Conservation (phyloP, 2,113 vertebrate species). For the Thinocorus orbignyianus region DNA sequence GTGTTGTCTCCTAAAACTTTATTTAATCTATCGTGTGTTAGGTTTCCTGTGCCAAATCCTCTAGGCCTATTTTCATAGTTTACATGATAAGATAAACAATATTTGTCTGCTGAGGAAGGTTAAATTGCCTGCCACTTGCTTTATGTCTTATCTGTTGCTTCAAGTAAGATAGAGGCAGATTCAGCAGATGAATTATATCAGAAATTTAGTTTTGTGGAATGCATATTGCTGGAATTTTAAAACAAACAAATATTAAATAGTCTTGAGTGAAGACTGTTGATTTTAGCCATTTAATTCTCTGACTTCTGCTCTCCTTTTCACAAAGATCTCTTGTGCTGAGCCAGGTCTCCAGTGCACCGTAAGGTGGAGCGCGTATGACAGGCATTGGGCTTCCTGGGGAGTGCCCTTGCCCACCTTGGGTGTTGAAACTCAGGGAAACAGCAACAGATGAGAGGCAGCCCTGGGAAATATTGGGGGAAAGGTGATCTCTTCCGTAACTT, state of each 20-base stretch:
- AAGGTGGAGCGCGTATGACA: neutral
- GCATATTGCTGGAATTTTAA: neutral
- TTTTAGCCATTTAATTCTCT: neutral
- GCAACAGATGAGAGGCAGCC: neutral
- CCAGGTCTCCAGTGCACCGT: neutral
- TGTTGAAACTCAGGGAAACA: neutral
- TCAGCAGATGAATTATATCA: neutral
- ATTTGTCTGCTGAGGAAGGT: slow-evolving; percentile 18
- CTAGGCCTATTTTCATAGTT: slow-evolving; percentile 40
- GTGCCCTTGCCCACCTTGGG: neutral
- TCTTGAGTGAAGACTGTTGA: neutral
- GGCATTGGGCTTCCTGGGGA: neutral
- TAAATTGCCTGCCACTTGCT: slow-evolving; percentile 9
- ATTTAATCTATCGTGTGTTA: slow-evolving; percentile 19
- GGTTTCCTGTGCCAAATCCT: neutral
- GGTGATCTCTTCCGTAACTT: neutral
- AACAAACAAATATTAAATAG: neutral
- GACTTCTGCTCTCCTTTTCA: neutral
- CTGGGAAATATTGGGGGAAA: neutral
- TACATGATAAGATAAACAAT: slow-evolving; percentile 35
- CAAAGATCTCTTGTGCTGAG: neutral
- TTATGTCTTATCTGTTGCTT: slow-evolving; percentile 5
- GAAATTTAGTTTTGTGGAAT: neutral
- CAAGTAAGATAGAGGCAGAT: neutral
- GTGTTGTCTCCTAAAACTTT: slow-evolving; percentile 26